Percentiles rank a stretch among this genome's conserved stretches.
Evolutionary conservation across 92 coral and sea anemone species (phyloP).

Genomic region (Palythoa grandis): DNA sequence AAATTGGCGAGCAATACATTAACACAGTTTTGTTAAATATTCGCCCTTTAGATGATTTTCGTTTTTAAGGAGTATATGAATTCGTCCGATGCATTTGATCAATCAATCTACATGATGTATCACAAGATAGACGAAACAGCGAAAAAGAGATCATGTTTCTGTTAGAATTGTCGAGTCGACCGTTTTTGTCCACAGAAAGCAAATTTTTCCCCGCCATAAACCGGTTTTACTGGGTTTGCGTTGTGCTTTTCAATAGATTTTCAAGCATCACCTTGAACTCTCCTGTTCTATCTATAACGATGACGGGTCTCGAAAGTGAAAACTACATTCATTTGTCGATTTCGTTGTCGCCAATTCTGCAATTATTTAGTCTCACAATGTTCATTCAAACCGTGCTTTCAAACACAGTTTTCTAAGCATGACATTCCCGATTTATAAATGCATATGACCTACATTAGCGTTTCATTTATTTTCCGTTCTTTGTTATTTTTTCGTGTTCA

Average conservation of each 20-base stretch:
- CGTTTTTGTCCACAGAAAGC: conserved; percentile 19
- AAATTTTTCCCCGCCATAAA: conserved; percentile 28
- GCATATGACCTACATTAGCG: conserved; percentile 5
- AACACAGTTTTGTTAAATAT: conserved; percentile 41
- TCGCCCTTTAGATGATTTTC: conserved; percentile 23
- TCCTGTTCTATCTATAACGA: conserved; percentile 3
- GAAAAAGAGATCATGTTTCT: conserved; percentile 6
- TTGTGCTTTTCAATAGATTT: conserved; percentile 20
- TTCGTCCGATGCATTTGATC: neutral
- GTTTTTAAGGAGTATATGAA: neutral
- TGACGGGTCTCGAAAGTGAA: conserved; percentile 30
- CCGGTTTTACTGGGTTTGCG: conserved; percentile 45
- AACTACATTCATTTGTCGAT: conserved; percentile 20
- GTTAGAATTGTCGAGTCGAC: conserved; percentile 16
- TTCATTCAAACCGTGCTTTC: neutral
- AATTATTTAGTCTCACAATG: too few species aligned
- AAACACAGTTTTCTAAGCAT: neutral
- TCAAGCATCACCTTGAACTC: conserved; percentile 11
- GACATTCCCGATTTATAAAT: neutral
- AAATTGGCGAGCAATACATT: conserved; percentile 25
- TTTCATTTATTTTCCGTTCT: neutral
- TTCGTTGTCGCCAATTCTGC: conserved; percentile 1
- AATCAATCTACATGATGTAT: neutral
- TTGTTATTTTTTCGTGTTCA: neutral
- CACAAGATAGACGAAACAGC: conserved; percentile 18